A percentile compares a stretch with the other conserved stretches of the same genome.
Evolutionary conservation across 2,888 invertebrate genomes (phyloP).

Genomic region (Phengaris alcon): DNA sequence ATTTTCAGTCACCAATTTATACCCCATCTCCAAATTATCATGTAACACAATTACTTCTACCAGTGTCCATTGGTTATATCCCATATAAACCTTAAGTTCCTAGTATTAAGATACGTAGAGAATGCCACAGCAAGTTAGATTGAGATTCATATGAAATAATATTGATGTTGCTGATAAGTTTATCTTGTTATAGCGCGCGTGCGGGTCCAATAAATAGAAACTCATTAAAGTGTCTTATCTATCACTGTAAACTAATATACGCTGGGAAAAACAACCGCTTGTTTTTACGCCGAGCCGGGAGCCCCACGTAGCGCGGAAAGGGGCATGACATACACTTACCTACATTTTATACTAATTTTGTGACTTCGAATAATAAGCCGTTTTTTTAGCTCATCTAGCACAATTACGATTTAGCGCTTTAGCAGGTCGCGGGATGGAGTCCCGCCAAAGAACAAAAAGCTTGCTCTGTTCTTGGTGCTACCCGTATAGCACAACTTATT

Average conservation of each 20-base stretch:
- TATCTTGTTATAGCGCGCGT: slow-evolving; percentile 9
- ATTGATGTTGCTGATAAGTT: slow-evolving; percentile 12
- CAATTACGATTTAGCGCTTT: no score
- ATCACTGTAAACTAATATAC: slow-evolving; percentile 33
- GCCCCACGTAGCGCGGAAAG: not conserved
- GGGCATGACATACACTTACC: not conserved
- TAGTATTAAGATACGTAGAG: slow-evolving; percentile 3
- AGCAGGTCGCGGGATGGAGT: no score
- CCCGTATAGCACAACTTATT: no score
- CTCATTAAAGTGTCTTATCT: slow-evolving; percentile 38
- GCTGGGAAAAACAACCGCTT: slow-evolving; percentile 21
- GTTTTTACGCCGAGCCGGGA: slow-evolving; percentile 6
- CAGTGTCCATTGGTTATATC: no score
- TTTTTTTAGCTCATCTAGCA: no score
- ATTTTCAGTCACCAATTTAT: no score
- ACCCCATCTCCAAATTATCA: no score
- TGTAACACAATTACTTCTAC: no score
- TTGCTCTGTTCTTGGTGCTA: no score
- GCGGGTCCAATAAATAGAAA: slow-evolving; percentile 19
- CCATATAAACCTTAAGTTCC: not conserved
- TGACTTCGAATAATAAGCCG: no score
- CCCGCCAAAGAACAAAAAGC: no score
- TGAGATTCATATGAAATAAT: slow-evolving; percentile 12
- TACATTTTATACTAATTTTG: no score
- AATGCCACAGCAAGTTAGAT: not conserved